These are phyloP conservation scores for Periplaneta americana DNA, from an alignment of 1,140 invertebrate species.

Conservation along the genomic window DNA sequence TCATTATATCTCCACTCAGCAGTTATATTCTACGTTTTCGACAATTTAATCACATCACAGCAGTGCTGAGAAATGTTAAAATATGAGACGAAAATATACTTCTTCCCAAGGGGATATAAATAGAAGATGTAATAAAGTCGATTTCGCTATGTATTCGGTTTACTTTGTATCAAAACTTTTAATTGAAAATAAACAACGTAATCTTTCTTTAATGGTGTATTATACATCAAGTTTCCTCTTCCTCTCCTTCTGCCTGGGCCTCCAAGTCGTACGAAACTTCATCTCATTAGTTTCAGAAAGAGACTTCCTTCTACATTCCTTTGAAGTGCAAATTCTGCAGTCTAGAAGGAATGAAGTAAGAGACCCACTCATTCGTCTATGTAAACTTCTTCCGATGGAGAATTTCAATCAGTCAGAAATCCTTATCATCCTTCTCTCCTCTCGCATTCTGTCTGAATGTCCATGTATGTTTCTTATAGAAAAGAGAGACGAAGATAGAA, in stretches of 20 bases:
- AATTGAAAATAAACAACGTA: constrained; percentile 13
- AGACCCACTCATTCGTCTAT: not conserved
- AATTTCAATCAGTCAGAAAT: constrained; percentile 10
- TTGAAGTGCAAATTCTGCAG: constrained; percentile 11
- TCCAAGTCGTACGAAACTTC: constrained; percentile 1
- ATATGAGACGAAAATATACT: not conserved
- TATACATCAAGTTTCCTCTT: not conserved
- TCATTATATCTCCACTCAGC: not conserved
- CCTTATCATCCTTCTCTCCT: constrained; percentile 3
- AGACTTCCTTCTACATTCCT: constrained; percentile 7
- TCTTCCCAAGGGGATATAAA: not conserved
- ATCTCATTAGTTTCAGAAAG: constrained; percentile 6
- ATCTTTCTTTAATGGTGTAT: constrained; percentile 1
- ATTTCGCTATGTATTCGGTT: not conserved
- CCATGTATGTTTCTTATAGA: not conserved
- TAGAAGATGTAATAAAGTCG: not conserved
- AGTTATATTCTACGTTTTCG: not conserved
- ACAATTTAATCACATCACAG: not conserved
- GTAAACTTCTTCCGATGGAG: constrained; percentile 8
- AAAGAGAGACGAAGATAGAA: not conserved
- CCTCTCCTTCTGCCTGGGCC: not conserved
- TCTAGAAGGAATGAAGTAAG: not conserved
- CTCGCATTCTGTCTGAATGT: not conserved
- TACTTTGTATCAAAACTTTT: constrained; percentile 12
- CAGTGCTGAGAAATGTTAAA: not conserved